Conservation (phyloP, 2,113 vertebrate genomes). For the Eonycteris spelaea region DNA sequence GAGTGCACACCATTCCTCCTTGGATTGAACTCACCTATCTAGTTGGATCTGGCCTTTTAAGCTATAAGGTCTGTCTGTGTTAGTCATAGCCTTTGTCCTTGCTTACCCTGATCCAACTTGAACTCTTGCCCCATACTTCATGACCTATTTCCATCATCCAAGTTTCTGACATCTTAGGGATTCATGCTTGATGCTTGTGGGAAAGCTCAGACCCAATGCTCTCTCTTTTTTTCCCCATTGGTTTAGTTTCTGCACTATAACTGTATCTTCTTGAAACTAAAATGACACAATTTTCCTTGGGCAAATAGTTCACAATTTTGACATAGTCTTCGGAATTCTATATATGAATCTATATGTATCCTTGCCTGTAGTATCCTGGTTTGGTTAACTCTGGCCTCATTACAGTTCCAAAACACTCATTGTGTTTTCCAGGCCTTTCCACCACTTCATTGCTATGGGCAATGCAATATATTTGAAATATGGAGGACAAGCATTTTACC, state of each 20-base stretch:
- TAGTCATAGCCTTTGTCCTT: neutral
- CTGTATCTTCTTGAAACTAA: neutral
- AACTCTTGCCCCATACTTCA: neutral
- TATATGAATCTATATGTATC: neutral
- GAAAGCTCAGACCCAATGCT: neutral
- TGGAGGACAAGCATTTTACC: slow-evolving; percentile 60
- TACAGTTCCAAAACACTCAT: neutral
- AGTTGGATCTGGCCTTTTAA: neutral
- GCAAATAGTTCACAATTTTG: neutral
- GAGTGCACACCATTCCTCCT: rapidly evolving
- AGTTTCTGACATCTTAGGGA: neutral
- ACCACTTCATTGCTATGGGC: slow-evolving; percentile 13
- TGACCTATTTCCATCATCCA: neutral
- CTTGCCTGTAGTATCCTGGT: neutral
- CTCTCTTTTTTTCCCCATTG: neutral
- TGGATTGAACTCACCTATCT: neutral
- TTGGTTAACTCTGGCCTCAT: neutral
- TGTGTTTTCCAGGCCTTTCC: neutral
- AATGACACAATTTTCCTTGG: neutral
- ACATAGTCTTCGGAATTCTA: neutral
- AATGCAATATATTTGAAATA: slow-evolving; percentile 63
- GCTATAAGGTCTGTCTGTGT: neutral
- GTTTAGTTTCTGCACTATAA: neutral
- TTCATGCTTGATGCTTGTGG: neutral
- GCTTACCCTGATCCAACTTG: neutral